Evolutionary conservation across 2,113 vertebrate species (phyloP).

Genomic region (Gymnarchus niloticus): DNA sequence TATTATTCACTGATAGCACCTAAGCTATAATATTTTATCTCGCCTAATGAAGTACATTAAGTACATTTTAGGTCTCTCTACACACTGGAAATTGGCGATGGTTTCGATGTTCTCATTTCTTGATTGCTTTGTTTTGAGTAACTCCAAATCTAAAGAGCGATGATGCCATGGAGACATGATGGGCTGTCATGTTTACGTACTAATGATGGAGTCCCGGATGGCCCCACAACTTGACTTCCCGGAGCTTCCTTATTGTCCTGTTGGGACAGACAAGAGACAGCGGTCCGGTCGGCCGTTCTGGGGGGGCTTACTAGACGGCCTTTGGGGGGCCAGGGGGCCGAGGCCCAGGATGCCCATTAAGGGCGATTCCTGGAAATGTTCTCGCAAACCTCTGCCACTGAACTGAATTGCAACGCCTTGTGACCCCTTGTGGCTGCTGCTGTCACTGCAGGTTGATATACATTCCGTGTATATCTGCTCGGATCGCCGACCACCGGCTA

Average conservation of each 20-base stretch:
- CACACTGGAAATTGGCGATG: slow-evolving; percentile 31
- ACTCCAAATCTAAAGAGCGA: slow-evolving; percentile 35
- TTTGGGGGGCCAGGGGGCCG: slow-evolving; percentile 36
- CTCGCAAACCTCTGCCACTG: neutral
- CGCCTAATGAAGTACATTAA: slow-evolving; percentile 26
- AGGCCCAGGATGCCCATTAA: slow-evolving; percentile 12
- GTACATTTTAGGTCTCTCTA: slow-evolving; percentile 42
- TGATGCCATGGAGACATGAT: slow-evolving; percentile 45
- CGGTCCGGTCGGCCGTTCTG: slow-evolving; percentile 44
- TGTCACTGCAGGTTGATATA: neutral
- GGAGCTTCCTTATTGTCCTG: slow-evolving; percentile 66
- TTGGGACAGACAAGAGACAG: slow-evolving; percentile 66
- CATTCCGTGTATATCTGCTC: neutral
- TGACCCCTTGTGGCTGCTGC: slow-evolving; percentile 12
- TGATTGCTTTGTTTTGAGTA: slow-evolving; percentile 11
- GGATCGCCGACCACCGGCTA: neutral
- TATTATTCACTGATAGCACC: neutral
- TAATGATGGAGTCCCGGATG: slow-evolving; percentile 61
- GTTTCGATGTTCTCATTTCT: slow-evolving; percentile 16
- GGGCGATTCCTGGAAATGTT: neutral
- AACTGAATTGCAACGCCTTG: too few species aligned
- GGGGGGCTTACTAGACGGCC: neutral
- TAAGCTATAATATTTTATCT: neutral
- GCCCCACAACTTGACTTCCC: slow-evolving; percentile 57
- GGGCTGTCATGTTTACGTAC: slow-evolving; percentile 56